Evolutionary conservation across 2,888 invertebrate species (phyloP).

Genomic region (Lypha dubia): DNA sequence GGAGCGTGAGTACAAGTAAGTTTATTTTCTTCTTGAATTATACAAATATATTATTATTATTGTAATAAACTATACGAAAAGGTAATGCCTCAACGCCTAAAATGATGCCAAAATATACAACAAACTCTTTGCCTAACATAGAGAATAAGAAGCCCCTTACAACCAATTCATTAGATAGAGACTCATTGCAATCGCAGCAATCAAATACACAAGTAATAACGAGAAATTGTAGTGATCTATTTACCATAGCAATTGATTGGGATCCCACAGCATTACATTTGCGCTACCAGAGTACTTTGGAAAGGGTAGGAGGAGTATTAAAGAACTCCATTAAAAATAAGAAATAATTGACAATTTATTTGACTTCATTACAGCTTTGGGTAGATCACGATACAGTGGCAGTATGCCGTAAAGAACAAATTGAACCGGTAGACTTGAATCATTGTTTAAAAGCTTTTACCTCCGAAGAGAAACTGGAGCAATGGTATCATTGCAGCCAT

Average conservation of each 20-base stretch:
- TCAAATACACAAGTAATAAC: conserved; percentile 71
- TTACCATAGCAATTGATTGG: conserved; percentile 93
- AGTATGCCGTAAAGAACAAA: conserved; percentile 88
- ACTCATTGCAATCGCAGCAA: conserved; percentile 75
- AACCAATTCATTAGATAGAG: conserved; percentile 75
- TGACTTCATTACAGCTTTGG: conserved; percentile 85
- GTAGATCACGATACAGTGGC: conserved; percentile 90
- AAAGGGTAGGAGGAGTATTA: conserved; percentile 84
- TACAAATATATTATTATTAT: background rate
- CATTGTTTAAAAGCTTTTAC: conserved; percentile 95
- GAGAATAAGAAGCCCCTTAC: conserved; percentile 77
- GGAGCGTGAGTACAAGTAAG: conserved; percentile 78
- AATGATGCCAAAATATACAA: conserved; percentile 78
- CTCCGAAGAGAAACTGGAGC: conserved; percentile 92
- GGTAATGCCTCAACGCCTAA: conserved; percentile 79
- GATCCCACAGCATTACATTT: conserved; percentile 96
- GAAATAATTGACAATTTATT: background rate
- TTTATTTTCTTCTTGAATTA: conserved; percentile 8
- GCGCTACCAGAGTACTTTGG: conserved; percentile 91
- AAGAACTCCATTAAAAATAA: background rate
- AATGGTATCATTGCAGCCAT: conserved; percentile 92
- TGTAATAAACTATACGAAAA: conserved; percentile 56
- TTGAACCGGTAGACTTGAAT: conserved; percentile 92
- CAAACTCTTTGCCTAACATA: conserved; percentile 79
- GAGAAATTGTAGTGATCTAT: conserved; percentile 78